Percentiles rank a stretch among this genome's conserved stretches.
Evolutionary conservation across 2,888 invertebrate species (phyloP).

Genomic region (Apamea crenata): DNA sequence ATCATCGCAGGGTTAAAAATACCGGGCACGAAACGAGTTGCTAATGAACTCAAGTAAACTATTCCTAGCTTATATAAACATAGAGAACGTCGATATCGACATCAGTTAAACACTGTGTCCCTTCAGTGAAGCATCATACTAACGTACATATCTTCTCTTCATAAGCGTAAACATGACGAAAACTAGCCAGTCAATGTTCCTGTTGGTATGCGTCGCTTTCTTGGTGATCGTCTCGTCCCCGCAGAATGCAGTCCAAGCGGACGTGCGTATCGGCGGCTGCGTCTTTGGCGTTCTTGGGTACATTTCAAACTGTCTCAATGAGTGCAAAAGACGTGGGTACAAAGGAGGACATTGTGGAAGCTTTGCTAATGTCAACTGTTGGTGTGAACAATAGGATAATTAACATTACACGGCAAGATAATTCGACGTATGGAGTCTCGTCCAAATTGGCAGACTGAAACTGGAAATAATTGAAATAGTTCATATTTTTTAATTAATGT

Average conservation of each 20-base stretch:
- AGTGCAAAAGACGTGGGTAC: slow-evolving; percentile 67
- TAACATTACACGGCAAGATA: background rate
- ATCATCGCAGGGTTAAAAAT: slow-evolving; percentile 20
- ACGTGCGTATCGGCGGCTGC: slow-evolving; percentile 69
- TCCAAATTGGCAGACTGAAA: background rate
- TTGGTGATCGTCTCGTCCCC: slow-evolving; percentile 69
- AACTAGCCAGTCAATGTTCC: background rate
- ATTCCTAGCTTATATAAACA: slow-evolving; percentile 24
- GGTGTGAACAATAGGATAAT: slow-evolving; percentile 34
- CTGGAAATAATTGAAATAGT: background rate
- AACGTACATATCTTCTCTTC: background rate
- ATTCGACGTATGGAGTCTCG: background rate
- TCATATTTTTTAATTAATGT: background rate
- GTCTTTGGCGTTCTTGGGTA: slow-evolving; percentile 72
- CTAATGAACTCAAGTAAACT: slow-evolving; percentile 3
- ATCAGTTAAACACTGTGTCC: slow-evolving; percentile 26
- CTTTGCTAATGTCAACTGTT: slow-evolving; percentile 60
- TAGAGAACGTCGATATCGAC: background rate
- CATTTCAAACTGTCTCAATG: slow-evolving; percentile 67
- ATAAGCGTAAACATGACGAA: background rate
- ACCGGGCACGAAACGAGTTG: slow-evolving; percentile 11
- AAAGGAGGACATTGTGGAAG: slow-evolving; percentile 69
- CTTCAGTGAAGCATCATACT: slow-evolving; percentile 28
- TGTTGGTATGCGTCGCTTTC: slow-evolving; percentile 64
- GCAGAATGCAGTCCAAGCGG: slow-evolving; percentile 63